Base-by-base conservation (phyloP, 2,113 vertebrate species). In the Rhea pennata region DNA sequence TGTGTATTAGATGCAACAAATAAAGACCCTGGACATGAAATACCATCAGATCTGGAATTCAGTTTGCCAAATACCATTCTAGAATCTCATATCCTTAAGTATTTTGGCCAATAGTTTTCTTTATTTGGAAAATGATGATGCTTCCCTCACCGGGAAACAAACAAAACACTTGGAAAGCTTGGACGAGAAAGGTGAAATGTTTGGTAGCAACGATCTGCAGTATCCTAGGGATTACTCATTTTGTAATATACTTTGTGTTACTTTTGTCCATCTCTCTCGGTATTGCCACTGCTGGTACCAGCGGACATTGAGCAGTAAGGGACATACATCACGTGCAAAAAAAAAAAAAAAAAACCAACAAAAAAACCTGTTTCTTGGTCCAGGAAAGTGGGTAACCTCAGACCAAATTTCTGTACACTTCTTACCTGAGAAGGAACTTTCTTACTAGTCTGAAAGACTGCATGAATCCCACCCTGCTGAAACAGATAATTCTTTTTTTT, bases 1-100 rank as follows among this genome's bases (percentile, higher is more conserved):
- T 26, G 5, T 48, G 33, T 23, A 51, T 24, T 40, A 9, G 2
- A 2, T 83, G 11, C 46, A 73, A 7, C 0, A 0, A 27, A 23
- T 42, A 42, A 61, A 86, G 50, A 17, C n/a, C 21, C 53, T 70
- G 3, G 27, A 17, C 13, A 0, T 15, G 7, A 12, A 33, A 10
- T 67, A 9, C 7, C 40, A 13, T 36, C 12, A 71, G 15, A n/a
- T 81, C 39, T 84, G 53, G 42, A 92, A 19, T 12, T 72, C 36
- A 6, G 15, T 59, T 24, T 75, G 5, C 8, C 87, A 23, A 6
- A 22, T 72, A n/a, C 27, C 3, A 0, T 1, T 2, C 21, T 46
- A 79, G 24, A 20, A 65, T 26, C 24, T 76, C 9, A 27, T 44
- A 10, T 71, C 70, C 42, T 50, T 40, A 61, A 70, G 40, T 39